These are phyloP conservation scores for Drosophila kanekoi DNA, from an alignment of 2,888 invertebrate genomes.

Conservation along the genomic window DNA sequence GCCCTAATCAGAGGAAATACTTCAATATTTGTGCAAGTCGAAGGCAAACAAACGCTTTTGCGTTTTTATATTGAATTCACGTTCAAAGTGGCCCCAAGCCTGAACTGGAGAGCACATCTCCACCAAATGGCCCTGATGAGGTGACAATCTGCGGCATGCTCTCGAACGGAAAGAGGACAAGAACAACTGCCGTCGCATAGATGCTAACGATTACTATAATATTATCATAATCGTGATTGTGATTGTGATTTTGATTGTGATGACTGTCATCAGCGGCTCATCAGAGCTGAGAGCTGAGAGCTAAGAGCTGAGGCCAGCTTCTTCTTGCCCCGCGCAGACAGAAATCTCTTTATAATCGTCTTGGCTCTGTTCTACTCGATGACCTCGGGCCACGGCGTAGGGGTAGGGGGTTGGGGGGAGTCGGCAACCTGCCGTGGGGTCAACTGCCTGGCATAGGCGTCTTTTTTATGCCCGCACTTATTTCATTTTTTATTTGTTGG, in stretches of 20 bases:
- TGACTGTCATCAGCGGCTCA: slow-evolving; percentile 74
- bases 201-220: slow-evolving; percentile 61
- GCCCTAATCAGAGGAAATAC: neutral
- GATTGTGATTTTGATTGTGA: slow-evolving; percentile 72
- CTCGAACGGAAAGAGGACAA: neutral
- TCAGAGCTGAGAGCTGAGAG: slow-evolving; percentile 28
- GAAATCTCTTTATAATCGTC: slow-evolving; percentile 75
- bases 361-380: slow-evolving; percentile 17
- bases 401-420: too few relatives aligned
- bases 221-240: slow-evolving; percentile 72
- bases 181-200: slow-evolving; percentile 41
- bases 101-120: neutral
- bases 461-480: slow-evolving; percentile 56
- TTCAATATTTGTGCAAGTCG: slow-evolving; percentile 6
- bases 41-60: neutral
- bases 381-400: slow-evolving; percentile 26
- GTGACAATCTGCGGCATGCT: slow-evolving; percentile 24
- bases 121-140: slow-evolving; percentile 11
- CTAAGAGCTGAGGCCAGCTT: neutral
- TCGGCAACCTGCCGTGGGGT: too few relatives aligned
- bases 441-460: neutral
- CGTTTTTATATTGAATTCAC: slow-evolving; percentile 11
- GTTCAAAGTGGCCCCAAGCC: slow-evolving; percentile 30
- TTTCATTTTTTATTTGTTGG: slow-evolving; percentile 68
- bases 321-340: neutral